Percentiles rank a stretch among this genome's conserved stretches.
phyloP scores from a whole-genome alignment of 2,113 vertebrate species.

The Enhydra lutris region DNA sequence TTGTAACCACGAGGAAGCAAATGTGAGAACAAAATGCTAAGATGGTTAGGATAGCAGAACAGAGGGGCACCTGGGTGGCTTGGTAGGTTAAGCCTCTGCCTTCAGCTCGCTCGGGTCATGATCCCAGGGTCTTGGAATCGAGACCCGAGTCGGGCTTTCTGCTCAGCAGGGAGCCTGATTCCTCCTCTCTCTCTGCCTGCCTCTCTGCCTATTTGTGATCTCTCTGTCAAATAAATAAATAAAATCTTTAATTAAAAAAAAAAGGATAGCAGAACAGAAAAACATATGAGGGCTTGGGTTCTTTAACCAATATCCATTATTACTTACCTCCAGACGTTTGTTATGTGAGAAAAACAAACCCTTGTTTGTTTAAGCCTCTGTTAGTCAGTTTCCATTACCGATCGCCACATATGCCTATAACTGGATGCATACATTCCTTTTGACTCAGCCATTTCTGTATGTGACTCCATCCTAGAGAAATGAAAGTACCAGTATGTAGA shows the following conservation, averaged over 20 bases:
- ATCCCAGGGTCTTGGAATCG: no score
- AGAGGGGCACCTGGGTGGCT: background rate
- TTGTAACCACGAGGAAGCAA: background rate
- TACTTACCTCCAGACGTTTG: background rate
- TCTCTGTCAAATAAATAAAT: no score
- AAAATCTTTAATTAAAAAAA: no score
- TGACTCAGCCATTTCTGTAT: background rate
- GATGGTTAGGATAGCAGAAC: background rate
- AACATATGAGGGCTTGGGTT: background rate
- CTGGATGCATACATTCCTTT: background rate
- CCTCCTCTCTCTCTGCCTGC: no score
- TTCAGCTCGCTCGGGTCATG: no score
- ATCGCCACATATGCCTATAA: background rate
- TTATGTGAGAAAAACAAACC: background rate
- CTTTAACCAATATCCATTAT: background rate
- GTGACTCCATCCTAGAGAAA: background rate
- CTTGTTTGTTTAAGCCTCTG: background rate
- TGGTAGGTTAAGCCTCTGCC: no score
- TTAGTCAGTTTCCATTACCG: background rate
- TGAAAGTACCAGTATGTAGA: background rate
- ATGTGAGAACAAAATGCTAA: background rate
- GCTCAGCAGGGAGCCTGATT: no score
- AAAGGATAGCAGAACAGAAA: background rate
- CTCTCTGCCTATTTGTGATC: no score
- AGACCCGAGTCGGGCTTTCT: no score